These are phyloP conservation scores for Poeciliopsis infans DNA, from an alignment of 2,797 vertebrate genomes.

Conservation along the genomic window DNA sequence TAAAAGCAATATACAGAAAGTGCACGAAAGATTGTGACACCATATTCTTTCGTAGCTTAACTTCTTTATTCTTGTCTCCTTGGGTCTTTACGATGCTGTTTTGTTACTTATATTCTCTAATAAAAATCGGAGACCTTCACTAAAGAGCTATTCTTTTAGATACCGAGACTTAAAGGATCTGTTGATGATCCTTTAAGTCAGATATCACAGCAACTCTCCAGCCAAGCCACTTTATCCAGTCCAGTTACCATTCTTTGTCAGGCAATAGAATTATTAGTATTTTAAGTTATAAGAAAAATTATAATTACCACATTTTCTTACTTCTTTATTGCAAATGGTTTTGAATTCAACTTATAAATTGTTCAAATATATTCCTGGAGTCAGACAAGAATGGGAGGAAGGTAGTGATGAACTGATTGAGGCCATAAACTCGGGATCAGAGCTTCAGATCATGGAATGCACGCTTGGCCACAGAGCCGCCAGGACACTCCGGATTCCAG, in stretches of 20 bases:
- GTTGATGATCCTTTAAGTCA: neutral
- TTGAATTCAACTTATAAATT: slow-evolving; percentile 12
- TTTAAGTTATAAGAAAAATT: neutral
- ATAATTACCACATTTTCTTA: no score
- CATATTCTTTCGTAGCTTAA: neutral
- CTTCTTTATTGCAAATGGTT: neutral
- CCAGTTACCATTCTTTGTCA: no score
- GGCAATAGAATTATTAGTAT: neutral
- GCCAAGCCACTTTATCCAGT: neutral
- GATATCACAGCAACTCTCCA: neutral
- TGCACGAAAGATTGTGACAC: neutral
- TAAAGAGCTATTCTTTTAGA: neutral
- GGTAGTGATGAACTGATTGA: slow-evolving; percentile 34
- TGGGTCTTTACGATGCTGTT: neutral
- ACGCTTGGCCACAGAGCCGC: slow-evolving; percentile 47
- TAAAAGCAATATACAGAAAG: neutral
- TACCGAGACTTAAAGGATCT: neutral
- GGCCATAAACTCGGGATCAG: slow-evolving; percentile 47
- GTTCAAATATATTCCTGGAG: slow-evolving; percentile 28
- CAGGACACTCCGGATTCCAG: slow-evolving; percentile 63
- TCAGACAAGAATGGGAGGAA: slow-evolving; percentile 29
- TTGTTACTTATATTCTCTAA: neutral
- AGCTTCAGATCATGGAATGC: slow-evolving; percentile 52
- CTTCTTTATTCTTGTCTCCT: neutral
- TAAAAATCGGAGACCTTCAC: neutral